A percentile compares a stretch with the other conserved stretches of the same genome.
Evolutionary conservation across 2,888 invertebrate species (phyloP).

Genomic region (Mesoligia furuncula): DNA sequence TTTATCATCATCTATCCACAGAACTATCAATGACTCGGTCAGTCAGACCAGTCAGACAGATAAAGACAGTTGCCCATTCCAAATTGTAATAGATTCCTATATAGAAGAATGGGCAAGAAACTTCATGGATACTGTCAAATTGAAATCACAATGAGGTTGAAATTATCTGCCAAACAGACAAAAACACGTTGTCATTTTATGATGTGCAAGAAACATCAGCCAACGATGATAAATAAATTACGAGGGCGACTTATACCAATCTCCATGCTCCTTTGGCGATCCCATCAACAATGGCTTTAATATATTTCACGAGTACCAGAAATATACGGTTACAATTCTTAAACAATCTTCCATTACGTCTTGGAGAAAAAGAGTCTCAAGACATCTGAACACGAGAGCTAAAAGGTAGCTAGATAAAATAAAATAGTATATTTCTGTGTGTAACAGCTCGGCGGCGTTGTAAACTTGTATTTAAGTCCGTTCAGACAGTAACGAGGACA

Average conservation of each 20-base stretch:
- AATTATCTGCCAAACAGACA: background rate
- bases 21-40: background rate
- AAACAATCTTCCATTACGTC: constrained; percentile 11
- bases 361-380: constrained; percentile 8
- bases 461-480: constrained; percentile 68
- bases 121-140: background rate
- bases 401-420: constrained; percentile 59
- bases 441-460: constrained; percentile 22
- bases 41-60: background rate
- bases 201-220: background rate
- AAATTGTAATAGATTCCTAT: background rate
- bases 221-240: background rate
- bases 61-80: background rate
- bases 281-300: background rate
- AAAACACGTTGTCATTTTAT: background rate
- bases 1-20: background rate
- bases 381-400: constrained; percentile 23
- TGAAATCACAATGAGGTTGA: background rate
- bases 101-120: background rate
- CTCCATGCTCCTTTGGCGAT: background rate
- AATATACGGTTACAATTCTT: background rate
- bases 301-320: background rate
- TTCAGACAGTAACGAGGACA: constrained; percentile 66
- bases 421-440: constrained; percentile 51
- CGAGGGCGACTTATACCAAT: background rate